Base-by-base conservation (phyloP, 2,797 vertebrate species). In the Florisuga fusca region DNA sequence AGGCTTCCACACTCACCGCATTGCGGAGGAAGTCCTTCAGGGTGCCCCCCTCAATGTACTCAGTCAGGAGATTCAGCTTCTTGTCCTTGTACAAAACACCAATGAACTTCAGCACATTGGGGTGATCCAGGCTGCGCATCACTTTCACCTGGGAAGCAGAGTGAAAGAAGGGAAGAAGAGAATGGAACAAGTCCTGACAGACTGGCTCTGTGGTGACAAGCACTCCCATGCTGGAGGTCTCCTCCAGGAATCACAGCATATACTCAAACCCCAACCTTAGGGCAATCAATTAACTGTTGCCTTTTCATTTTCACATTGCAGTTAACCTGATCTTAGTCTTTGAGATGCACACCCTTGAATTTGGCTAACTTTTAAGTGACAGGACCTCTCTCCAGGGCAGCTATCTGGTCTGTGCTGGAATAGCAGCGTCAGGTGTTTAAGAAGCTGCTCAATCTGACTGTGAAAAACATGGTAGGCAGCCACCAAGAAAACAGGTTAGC, bases 41-140 rank as follows among this genome's bases (percentile, higher is more conserved):
- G 0, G 99, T 99, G 91, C 99, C 99, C 51, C 99, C 99, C 74
- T 99, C 98, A 6, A 99, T 99, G 95, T 98, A 99, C 96, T 99
- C 99, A 0, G 99, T 99, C 90, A 99, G 98, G 59, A 99, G 97
- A 94, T 99, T 99, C 58, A 99, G 98, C 96, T 97, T 99, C 97
- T 99, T 99, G 97, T 99, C 99, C 96, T 99, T 99, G 96, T 99
- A 99, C 1, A 99, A 97, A 71, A 99, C 99, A 4, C 99, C 99
- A 2, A 99, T 99, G 97, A 99, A 99, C 97, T 98, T 99, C 87
- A 99, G 97, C 68, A 99, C 99, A 0, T 99, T 99, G 73, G 99
- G 99, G 87, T 99, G 99, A 86, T 99, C 99, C 57, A 99, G 97
- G 95, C 98, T 98, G 53, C 99, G 98, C 99, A 99, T 99, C n/a